Evolutionary conservation across 2,113 vertebrate genomes (phyloP).

Genomic region (Rhea americana): DNA sequence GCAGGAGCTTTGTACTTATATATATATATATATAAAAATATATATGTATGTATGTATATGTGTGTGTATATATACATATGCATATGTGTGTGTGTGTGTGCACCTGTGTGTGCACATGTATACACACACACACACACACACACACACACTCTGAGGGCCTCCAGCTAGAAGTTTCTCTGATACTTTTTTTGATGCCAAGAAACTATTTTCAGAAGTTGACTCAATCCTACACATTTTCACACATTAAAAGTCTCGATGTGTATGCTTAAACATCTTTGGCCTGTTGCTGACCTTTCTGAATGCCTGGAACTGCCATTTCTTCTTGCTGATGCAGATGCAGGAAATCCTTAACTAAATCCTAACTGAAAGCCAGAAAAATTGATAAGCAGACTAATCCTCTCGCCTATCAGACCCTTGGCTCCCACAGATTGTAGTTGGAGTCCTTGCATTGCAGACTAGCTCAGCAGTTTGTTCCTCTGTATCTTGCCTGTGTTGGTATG

Average conservation of each 20-base stretch:
- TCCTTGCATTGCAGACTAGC: constrained; percentile 30
- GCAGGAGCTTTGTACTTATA: neutral
- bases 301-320: neutral
- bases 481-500: neutral
- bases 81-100: no score
- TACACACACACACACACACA: neutral
- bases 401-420: constrained; percentile 20
- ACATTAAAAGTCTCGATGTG: constrained; percentile 36
- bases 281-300: constrained; percentile 26
- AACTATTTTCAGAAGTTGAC: constrained; percentile 17
- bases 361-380: constrained; percentile 42
- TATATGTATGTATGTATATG: no score
- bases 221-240: neutral
- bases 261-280: constrained; percentile 49
- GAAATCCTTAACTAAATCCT: constrained; percentile 63
- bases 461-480: constrained; percentile 50
- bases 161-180: constrained; percentile 4
- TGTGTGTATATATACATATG: no score
- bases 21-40: no score
- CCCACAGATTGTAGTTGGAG: constrained; percentile 13
- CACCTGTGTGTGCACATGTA: no score
- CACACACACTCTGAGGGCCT: neutral
- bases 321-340: constrained; percentile 58
- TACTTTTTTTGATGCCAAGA: neutral
- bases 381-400: constrained; percentile 66